Conservation (phyloP, 1,140 invertebrate genomes). For the Pissodes strobi region DNA sequence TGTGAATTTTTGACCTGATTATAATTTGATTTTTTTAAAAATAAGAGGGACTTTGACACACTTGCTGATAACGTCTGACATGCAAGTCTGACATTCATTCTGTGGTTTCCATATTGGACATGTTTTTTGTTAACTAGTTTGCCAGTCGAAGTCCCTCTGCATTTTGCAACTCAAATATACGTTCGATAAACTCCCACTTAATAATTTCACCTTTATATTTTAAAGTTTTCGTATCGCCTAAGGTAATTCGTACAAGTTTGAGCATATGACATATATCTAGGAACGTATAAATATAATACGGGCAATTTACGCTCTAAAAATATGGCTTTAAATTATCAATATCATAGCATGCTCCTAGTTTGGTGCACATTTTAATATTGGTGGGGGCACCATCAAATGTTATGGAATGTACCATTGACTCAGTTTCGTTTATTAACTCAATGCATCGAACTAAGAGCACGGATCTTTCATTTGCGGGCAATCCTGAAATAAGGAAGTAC, state of each 20-base stretch:
- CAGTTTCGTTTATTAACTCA: slow-evolving; percentile 32
- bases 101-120: slow-evolving; percentile 35
- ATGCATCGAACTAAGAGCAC: slow-evolving; percentile 40
- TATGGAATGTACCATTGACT: slow-evolving; percentile 39
- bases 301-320: slow-evolving; percentile 36
- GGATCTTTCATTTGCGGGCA: slow-evolving; percentile 39
- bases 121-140: slow-evolving; percentile 41
- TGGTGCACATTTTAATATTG: slow-evolving; percentile 41
- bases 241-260: slow-evolving; percentile 41
- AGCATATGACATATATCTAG: slow-evolving; percentile 44
- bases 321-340: slow-evolving; percentile 35
- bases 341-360: slow-evolving; percentile 42
- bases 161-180: slow-evolving; percentile 34
- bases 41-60: slow-evolving; percentile 32
- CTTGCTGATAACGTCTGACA: slow-evolving; percentile 33
- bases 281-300: slow-evolving; percentile 37
- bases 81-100: slow-evolving; percentile 36
- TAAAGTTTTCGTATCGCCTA: slow-evolving; percentile 30
- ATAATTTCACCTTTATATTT: slow-evolving; percentile 21
- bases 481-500: slow-evolving; percentile 47
- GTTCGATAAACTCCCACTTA: slow-evolving; percentile 31
- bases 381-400: slow-evolving; percentile 49
- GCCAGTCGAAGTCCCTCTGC: slow-evolving; percentile 32
- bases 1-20: slow-evolving; percentile 25
- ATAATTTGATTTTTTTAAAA: slow-evolving; percentile 20